A percentile compares a stretch with the other conserved stretches of the same genome.
Conservation (phyloP, 1,140 invertebrate species). For the Hermetia illucens region DNA sequence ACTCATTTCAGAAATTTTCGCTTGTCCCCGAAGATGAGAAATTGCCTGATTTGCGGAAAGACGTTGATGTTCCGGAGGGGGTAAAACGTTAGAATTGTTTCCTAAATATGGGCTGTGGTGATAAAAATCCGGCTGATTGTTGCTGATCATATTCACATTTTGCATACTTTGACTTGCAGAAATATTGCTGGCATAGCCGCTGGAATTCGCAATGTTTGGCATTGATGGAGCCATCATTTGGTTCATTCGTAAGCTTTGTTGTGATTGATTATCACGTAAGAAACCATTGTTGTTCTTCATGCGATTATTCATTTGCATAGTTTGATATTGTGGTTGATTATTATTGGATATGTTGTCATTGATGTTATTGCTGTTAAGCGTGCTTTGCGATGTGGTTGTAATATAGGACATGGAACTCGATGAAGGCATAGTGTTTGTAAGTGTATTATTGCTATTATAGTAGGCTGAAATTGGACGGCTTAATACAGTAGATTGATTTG, state of each 20-base stretch:
- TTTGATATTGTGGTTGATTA: slow-evolving; percentile 6
- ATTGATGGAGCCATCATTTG: slow-evolving; percentile 31
- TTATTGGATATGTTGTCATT: background rate
- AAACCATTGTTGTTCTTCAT: slow-evolving; percentile 23
- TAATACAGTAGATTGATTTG: slow-evolving; percentile 11
- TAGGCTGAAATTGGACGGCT: slow-evolving; percentile 25
- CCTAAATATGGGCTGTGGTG: slow-evolving; percentile 20
- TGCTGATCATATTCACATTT: slow-evolving; percentile 28
- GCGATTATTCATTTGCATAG: slow-evolving; percentile 22
- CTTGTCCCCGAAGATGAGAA: slow-evolving; percentile 40
- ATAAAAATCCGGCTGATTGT: slow-evolving; percentile 19
- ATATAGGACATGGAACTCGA: slow-evolving; percentile 9
- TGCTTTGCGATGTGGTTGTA: slow-evolving; percentile 2
- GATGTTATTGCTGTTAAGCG: background rate
- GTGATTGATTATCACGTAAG: slow-evolving; percentile 13
- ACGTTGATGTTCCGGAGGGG: slow-evolving; percentile 5
- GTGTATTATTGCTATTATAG: slow-evolving; percentile 18
- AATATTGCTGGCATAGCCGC: slow-evolving; percentile 16
- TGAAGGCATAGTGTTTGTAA: slow-evolving; percentile 10
- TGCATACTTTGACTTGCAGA: slow-evolving; percentile 31
- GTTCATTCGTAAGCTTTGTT: slow-evolving; percentile 26
- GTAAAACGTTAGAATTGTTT: slow-evolving; percentile 10
- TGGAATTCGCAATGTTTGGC: slow-evolving; percentile 29
- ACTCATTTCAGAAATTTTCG: slow-evolving; percentile 56
- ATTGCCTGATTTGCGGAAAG: slow-evolving; percentile 9